These are phyloP conservation scores for Neria commutata DNA, from an alignment of 2,888 invertebrate species.

Conservation along the genomic window DNA sequence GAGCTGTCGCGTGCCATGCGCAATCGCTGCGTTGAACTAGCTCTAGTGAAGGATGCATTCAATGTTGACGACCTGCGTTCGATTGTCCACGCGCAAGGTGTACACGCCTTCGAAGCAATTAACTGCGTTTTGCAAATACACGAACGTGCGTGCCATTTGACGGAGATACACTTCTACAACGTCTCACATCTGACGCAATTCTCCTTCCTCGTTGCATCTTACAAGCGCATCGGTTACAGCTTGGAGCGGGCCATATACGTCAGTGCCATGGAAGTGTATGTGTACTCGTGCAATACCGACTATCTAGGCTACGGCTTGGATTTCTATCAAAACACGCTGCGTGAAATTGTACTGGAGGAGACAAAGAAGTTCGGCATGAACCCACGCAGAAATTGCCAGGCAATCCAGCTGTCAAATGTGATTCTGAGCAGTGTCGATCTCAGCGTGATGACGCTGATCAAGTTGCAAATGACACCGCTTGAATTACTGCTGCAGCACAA, in stretches of 20 bases:
- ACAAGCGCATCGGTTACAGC: constrained; percentile 52
- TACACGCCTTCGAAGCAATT: constrained; percentile 59
- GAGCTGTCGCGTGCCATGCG: constrained; percentile 98
- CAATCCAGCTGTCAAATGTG: constrained; percentile 41
- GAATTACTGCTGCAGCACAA: constrained; percentile 37
- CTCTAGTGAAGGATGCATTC: constrained; percentile 58
- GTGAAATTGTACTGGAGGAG: constrained; percentile 49
- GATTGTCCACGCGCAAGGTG: constrained; percentile 64
- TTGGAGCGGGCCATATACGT: constrained; percentile 54
- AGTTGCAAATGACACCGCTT: constrained; percentile 52
- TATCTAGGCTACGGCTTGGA: constrained; percentile 57
- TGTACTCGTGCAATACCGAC: constrained; percentile 56
- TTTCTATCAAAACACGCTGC: constrained; percentile 57
- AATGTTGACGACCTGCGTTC: constrained; percentile 64
- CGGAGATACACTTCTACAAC: constrained; percentile 55
- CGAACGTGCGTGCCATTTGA: constrained; percentile 44
- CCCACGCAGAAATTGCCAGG: background rate
- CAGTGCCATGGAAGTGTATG: constrained; percentile 60
- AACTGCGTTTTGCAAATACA: constrained; percentile 64
- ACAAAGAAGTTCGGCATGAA: constrained; percentile 32
- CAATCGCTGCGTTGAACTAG: constrained; percentile 94
- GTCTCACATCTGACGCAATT: constrained; percentile 58
- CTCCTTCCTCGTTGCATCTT: constrained; percentile 54
- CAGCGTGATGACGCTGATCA: constrained; percentile 46
- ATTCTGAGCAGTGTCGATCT: constrained; percentile 50